A percentile compares a stretch with the other conserved stretches of the same genome.
These are phyloP conservation scores for Trichechus manatus DNA, from an alignment of 2,113 vertebrate genomes.

Conservation along the genomic window DNA sequence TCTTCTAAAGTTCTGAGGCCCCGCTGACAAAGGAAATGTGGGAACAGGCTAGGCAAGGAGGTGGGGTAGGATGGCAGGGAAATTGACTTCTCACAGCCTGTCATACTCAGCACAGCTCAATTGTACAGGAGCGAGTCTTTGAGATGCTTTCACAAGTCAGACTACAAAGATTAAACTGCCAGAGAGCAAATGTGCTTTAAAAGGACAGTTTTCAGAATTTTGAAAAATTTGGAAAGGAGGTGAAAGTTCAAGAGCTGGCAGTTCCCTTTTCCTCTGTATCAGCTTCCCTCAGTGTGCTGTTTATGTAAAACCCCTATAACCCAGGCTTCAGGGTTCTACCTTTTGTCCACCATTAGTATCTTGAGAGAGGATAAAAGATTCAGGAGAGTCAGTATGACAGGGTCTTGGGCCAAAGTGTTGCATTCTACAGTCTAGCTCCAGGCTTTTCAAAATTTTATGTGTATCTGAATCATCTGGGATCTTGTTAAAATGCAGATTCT, in stretches of 20 bases:
- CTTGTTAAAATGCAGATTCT: not conserved
- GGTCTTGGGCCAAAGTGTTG: not conserved
- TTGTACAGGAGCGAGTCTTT: not conserved
- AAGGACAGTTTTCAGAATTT: not conserved
- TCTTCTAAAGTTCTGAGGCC: not conserved
- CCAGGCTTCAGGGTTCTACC: not conserved
- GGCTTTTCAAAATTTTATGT: not conserved
- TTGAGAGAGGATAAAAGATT: not conserved
- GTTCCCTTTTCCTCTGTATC: not conserved
- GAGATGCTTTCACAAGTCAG: not conserved
- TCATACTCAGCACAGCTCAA: not conserved
- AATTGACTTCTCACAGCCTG: too few species aligned
- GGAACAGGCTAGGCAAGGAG: not conserved
- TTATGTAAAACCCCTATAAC: not conserved
- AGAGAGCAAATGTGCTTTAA: not conserved
- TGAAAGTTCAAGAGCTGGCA: not conserved
- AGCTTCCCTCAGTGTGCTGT: not conserved
- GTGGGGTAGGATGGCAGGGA: not conserved
- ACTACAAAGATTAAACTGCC: slow-evolving; percentile 8
- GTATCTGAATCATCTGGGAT: not conserved
- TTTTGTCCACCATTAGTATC: not conserved
- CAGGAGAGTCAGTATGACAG: not conserved
- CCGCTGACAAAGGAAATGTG: not conserved
- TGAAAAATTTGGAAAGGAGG: not conserved
- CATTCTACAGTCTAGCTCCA: not conserved